A percentile compares a stretch with the other conserved stretches of the same genome.
phyloP scores from a whole-genome alignment of 2,888 invertebrate species.

The Ormyrus pomaceus region DNA sequence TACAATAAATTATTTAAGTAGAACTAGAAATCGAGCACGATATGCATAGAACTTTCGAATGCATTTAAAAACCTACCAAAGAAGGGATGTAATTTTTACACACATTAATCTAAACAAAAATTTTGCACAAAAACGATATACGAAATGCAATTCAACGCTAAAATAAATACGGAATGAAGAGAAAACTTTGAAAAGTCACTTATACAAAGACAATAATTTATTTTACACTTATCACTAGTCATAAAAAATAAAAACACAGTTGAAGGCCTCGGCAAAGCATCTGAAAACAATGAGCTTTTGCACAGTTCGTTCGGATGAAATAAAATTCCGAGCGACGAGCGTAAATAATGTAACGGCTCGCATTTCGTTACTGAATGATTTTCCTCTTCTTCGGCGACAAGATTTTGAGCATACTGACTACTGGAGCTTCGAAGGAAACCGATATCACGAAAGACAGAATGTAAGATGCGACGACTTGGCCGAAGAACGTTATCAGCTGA shows the following conservation, averaged over 20 bases:
- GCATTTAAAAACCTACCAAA: no score
- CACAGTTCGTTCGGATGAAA: conserved; percentile 33
- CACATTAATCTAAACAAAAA: no score
- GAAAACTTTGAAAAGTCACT: conserved; percentile 14
- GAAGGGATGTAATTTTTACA: no score
- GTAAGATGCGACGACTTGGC: conserved; percentile 88
- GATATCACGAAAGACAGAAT: conserved; percentile 87
- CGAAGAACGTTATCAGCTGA: conserved; percentile 87
- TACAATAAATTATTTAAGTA: no score
- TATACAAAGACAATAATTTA: conserved; percentile 69
- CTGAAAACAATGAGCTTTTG: conserved; percentile 5
- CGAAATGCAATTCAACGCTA: background rate
- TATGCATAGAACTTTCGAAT: no score
- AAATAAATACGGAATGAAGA: background rate
- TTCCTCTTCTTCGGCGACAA: conserved; percentile 73
- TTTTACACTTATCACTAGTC: conserved; percentile 62
- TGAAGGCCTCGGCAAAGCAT: conserved; percentile 31
- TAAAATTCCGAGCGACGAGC: conserved; percentile 15
- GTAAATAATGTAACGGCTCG: conserved; percentile 16
- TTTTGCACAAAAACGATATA: no score
- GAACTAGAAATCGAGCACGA: no score
- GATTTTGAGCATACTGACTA: conserved; percentile 89
- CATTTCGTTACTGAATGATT: conserved; percentile 65
- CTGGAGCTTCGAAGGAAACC: conserved; percentile 89
- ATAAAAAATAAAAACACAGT: conserved; percentile 54